Conservation (phyloP, 2,797 vertebrate genomes). For the Catamblyrhynchus diadema region DNA sequence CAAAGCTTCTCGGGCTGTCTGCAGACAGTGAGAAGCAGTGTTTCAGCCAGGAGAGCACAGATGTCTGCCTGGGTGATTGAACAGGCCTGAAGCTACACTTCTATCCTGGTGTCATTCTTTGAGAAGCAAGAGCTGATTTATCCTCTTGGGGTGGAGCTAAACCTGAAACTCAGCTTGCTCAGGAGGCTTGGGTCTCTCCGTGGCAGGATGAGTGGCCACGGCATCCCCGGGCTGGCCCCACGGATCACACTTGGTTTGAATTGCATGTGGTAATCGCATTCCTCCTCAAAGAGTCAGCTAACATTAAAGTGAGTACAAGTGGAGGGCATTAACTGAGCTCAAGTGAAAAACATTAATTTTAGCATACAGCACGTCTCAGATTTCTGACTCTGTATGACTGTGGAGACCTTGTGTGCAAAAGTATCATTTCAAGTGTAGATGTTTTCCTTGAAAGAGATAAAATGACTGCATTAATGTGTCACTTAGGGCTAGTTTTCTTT, state of each 20-base stretch:
- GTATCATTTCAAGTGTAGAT: not conserved
- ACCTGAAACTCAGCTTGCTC: not conserved
- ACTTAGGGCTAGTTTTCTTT: not conserved
- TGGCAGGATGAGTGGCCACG: not conserved
- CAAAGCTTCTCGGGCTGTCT: not conserved
- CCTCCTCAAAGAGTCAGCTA: not conserved
- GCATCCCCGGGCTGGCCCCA: accelerated
- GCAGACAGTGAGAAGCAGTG: not conserved
- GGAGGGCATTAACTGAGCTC: not conserved
- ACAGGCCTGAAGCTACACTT: not conserved
- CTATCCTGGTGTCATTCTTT: not conserved
- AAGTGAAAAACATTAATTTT: not conserved
- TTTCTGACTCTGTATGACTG: not conserved
- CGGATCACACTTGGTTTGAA: not conserved
- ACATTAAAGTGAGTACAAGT: not conserved
- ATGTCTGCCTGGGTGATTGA: not conserved
- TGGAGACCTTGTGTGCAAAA: not conserved
- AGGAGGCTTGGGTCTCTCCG: not conserved
- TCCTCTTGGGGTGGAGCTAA: not conserved
- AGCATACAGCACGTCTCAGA: not conserved
- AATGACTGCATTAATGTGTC: not conserved
- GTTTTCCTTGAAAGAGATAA: not conserved
- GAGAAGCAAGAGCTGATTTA: not conserved
- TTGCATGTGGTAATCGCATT: not conserved
- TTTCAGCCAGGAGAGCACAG: not conserved